These are phyloP conservation scores for Zoanthus gigantus DNA, from an alignment of 92 coral and sea anemone genomes.

Conservation along the genomic window DNA sequence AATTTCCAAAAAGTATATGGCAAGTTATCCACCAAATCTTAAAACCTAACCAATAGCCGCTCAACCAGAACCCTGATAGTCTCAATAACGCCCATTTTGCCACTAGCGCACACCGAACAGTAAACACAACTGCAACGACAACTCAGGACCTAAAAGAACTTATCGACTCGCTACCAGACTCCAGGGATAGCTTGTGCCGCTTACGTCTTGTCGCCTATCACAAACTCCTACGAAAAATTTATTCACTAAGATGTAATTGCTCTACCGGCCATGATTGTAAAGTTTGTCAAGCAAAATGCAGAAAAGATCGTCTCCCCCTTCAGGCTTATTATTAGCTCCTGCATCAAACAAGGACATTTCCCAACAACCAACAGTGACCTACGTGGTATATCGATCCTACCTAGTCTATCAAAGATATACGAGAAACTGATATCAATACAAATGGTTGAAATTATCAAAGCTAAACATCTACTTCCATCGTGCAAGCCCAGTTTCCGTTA, in stretches of 20 bases:
- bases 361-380: not conserved
- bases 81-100: not conserved
- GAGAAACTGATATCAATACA: not conserved
- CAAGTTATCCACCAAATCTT: no score
- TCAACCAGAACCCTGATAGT: not conserved
- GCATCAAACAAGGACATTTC: not conserved
- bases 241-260: slow-evolving; percentile 24
- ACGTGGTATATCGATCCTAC: not conserved
- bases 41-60: no score
- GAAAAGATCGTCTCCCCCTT: not conserved
- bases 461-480: not conserved
- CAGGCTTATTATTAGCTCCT: not conserved
- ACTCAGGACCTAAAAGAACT: not conserved
- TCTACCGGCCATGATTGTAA: slow-evolving; percentile 40
- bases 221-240: slow-evolving; percentile 25
- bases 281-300: slow-evolving; percentile 24
- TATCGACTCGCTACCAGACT: not conserved
- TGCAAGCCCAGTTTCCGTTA: not conserved
- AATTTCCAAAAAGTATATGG: no score
- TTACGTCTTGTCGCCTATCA: slow-evolving; percentile 28
- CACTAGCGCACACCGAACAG: not conserved
- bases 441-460: not conserved
- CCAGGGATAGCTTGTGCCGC: slow-evolving; percentile 11
- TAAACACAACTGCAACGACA: not conserved
- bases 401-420: not conserved